phyloP scores from a whole-genome alignment of 2,113 vertebrate genomes.

The Nycticebus coucang region DNA sequence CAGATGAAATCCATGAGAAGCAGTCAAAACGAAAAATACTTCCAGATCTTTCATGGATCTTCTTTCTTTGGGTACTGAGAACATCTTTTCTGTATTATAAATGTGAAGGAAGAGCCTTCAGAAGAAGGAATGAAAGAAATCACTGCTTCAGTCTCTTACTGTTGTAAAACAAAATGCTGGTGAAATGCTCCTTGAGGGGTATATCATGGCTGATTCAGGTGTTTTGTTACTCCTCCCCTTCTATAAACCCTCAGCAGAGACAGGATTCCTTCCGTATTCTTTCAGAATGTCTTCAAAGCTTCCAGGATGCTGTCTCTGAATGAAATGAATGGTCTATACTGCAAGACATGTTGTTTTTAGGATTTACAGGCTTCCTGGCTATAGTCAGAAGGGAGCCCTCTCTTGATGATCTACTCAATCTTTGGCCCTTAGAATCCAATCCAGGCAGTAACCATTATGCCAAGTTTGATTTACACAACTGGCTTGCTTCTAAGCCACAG shows the following conservation, averaged over 20 bases:
- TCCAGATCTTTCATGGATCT: background rate
- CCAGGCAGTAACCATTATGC: constrained; percentile 44
- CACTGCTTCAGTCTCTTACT: background rate
- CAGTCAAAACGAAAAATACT: constrained; percentile 35
- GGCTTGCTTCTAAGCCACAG: constrained; percentile 41
- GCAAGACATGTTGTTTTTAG: constrained; percentile 52
- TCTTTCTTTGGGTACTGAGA: constrained; percentile 32
- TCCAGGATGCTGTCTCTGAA: constrained; percentile 3
- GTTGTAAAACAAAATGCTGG: constrained; percentile 20
- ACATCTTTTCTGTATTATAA: constrained; percentile 37
- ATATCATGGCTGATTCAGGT: background rate
- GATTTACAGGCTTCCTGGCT: constrained; percentile 50
- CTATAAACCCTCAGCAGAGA: background rate
- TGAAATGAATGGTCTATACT: constrained; percentile 48
- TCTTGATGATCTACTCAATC: constrained; percentile 65
- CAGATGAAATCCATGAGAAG: constrained; percentile 25
- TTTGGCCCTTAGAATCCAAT: constrained; percentile 59
- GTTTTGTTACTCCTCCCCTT: constrained; percentile 31
- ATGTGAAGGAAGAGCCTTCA: constrained; percentile 43
- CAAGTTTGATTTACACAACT: constrained; percentile 64
- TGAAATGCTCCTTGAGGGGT: background rate
- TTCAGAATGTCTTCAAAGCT: constrained; percentile 51
- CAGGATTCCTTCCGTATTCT: background rate
- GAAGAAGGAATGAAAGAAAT: constrained; percentile 59
- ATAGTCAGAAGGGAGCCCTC: constrained; percentile 42